Conservation (phyloP, 2,888 invertebrate species). For the Helleia helle region DNA sequence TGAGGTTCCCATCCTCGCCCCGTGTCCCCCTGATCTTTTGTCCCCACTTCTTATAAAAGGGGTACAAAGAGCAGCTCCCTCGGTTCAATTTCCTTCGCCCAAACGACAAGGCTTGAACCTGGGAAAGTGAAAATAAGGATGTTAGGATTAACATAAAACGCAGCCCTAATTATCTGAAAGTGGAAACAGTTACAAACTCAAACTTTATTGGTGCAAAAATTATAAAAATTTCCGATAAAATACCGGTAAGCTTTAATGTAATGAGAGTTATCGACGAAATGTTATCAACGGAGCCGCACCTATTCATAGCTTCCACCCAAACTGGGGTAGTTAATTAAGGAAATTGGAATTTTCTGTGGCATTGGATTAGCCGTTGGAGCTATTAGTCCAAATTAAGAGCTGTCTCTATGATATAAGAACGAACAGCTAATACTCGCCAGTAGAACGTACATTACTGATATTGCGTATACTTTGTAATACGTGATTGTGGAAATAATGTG, state of each 20-base stretch:
- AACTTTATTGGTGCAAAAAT: constrained; percentile 3
- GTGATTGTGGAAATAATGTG: too few relatives aligned
- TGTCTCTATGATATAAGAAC: constrained; percentile 26
- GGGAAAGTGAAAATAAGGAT: too few relatives aligned
- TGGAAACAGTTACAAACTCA: background rate
- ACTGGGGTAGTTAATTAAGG: constrained; percentile 66
- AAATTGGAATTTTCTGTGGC: constrained; percentile 70
- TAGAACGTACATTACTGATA: background rate
- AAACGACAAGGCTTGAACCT: too few relatives aligned
- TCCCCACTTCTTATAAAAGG: too few relatives aligned
- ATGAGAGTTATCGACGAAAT: constrained; percentile 51
- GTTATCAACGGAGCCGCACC: constrained; percentile 58
- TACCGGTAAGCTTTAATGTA: constrained; percentile 33
- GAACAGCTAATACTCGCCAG: constrained; percentile 6
- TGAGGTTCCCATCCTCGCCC: too few relatives aligned
- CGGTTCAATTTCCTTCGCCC: too few relatives aligned
- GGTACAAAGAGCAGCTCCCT: too few relatives aligned
- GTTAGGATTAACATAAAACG: too few relatives aligned
- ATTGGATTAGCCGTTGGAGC: constrained; percentile 63
- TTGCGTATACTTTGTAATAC: too few relatives aligned
- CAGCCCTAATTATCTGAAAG: background rate
- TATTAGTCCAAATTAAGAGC: constrained; percentile 72
- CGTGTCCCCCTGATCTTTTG: too few relatives aligned
- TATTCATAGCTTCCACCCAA: constrained; percentile 52
- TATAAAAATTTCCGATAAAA: constrained; percentile 8